A percentile compares a stretch with the other conserved stretches of the same genome.
Evolutionary conservation across 2,113 vertebrate genomes (phyloP).

Genomic region (Coregonus clupeaformis): DNA sequence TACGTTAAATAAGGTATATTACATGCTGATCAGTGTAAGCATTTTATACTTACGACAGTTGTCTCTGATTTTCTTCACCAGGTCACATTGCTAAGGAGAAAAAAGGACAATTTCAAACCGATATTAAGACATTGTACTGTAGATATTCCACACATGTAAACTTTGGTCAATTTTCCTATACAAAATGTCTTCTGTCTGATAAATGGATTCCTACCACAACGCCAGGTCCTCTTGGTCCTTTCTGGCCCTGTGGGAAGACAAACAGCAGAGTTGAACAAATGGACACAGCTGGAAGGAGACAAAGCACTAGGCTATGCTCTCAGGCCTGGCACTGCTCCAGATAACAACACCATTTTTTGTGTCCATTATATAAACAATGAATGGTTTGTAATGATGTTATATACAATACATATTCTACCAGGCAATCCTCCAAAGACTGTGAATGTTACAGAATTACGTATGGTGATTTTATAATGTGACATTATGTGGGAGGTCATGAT

Average conservation of each 20-base stretch:
- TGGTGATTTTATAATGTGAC: no score
- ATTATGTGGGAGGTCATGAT: no score
- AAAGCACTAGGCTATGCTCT: not conserved
- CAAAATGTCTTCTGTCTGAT: not conserved
- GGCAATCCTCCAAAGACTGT: no score
- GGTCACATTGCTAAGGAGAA: constrained; percentile 81
- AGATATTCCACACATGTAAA: not conserved
- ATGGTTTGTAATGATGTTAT: no score
- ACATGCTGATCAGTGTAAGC: not conserved
- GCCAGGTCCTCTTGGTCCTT: constrained; percentile 81
- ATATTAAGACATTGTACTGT: constrained; percentile 2
- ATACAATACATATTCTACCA: no score
- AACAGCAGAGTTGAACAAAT: constrained; percentile 34
- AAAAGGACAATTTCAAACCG: constrained; percentile 21
- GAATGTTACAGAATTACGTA: no score
- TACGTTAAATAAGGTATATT: no score
- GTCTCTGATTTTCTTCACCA: constrained; percentile 90
- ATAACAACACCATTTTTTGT: no score
- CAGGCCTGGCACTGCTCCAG: not conserved
- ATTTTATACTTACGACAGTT: constrained; percentile 89
- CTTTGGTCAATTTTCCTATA: constrained; percentile 4
- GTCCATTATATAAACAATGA: no score
- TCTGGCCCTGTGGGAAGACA: constrained; percentile 78
- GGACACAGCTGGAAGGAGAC: not conserved
- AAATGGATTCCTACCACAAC: constrained; percentile 62